Evolutionary conservation across 2,888 invertebrate genomes (phyloP).

Genomic region (Lepeophtheirus nordmannii): DNA sequence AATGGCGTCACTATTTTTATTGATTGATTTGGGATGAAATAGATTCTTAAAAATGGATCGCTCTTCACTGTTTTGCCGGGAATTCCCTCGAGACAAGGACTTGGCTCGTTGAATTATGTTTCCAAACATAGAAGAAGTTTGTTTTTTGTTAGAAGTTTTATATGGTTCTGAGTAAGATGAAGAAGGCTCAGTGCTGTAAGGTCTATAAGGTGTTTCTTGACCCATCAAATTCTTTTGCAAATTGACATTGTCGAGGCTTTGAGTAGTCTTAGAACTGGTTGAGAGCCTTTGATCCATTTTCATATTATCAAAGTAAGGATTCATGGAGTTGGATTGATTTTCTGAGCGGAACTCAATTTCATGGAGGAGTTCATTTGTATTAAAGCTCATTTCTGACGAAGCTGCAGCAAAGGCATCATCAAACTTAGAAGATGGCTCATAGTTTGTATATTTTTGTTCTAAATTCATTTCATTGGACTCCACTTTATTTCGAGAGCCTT

Average conservation of each 20-base stretch:
- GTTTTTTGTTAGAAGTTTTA: not conserved
- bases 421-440: not conserved
- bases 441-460: not conserved
- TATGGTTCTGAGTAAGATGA: not conserved
- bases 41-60: conserved; percentile 10
- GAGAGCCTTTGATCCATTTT: not conserved
- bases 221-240: not conserved
- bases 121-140: not conserved
- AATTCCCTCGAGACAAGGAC: not conserved
- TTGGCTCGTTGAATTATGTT: not conserved
- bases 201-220: not conserved
- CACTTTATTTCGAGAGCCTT: not conserved
- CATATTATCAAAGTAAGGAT: not conserved
- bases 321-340: not conserved
- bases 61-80: conserved; percentile 1
- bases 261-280: not conserved
- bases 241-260: conserved; percentile 3
- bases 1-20: too few relatives aligned
- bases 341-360: not conserved
- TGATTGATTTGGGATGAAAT: not conserved
- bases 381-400: not conserved
- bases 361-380: not conserved
- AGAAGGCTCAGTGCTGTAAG: not conserved
- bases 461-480: not conserved
- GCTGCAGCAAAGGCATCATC: not conserved